Evolutionary conservation across 2,797 vertebrate genomes (phyloP), one percentile per base, ranked within the genome.

Genomic region (Heliangelus exortis): DNA sequence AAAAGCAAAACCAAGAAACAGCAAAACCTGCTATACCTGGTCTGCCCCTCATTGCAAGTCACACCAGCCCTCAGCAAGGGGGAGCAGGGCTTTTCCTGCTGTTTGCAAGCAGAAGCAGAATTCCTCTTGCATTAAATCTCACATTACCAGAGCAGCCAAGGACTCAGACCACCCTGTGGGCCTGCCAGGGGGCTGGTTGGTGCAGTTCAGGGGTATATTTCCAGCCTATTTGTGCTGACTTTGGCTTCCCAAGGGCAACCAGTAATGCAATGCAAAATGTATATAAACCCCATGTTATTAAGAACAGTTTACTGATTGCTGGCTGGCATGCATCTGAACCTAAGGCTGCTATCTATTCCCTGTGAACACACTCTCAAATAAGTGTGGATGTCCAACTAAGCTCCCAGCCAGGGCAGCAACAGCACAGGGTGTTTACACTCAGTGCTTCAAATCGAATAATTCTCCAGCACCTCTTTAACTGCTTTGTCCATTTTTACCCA

Each of bases 351-450:
- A 4, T 29, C 45, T 74, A 6, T 39, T 80, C 29, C n/a, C 6
- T 0, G 0, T 12, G 13, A 58, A 20, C 19, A 51, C 13, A 29
- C 0, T 0, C 41, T 39, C 11, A 50, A 4, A 47, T 33, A 68
- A 12, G 9, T n/a, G 47, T 54, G 43, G 25, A 7, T 80, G 33
- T 67, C 68, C 33, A 65, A n/a, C 8, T 41, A 41, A 41, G 39
- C 7, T 2, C 39, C n/a, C 58, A 48, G 65, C 20, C 23, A 54
- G 47, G 1, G 23, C 15, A 10, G 75, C 51, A 78, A 59, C 5
- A 31, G 69, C 79, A 69, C 43, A 10, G 23, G 55, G 72, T 28
- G 34, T 81, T 50, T 78, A 62, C 20, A 28, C 51, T 69, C 66
- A 66, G 58, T 5, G 12, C 43, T 76, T 69, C 51, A 62, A 54